A percentile compares a stretch with the other conserved stretches of the same genome.
These are phyloP conservation scores for Pachyrhynchus sulphureomaculatus DNA, from an alignment of 1,140 invertebrate genomes.

Conservation along the genomic window DNA sequence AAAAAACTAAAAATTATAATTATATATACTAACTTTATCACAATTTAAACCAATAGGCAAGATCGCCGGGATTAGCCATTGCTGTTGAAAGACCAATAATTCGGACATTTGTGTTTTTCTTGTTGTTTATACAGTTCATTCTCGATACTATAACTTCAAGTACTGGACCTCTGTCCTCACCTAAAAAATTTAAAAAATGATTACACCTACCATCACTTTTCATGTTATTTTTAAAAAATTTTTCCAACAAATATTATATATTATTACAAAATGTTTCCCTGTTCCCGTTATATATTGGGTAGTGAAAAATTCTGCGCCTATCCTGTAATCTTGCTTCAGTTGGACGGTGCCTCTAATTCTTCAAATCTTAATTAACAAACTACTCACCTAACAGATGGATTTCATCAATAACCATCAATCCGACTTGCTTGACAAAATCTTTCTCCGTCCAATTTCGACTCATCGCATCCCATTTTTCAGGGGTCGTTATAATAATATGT, in stretches of 20 bases:
- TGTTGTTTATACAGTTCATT: slow-evolving; percentile 52
- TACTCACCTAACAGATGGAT: slow-evolving; percentile 82
- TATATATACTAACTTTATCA: too few species aligned
- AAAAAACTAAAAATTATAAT: too few species aligned
- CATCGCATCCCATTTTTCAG: slow-evolving; percentile 99
- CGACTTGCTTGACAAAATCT: slow-evolving; percentile 90
- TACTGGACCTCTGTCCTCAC: slow-evolving; percentile 83
- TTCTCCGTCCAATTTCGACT: slow-evolving; percentile 96
- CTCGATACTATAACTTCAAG: slow-evolving; percentile 84
- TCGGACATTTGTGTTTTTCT: slow-evolving; percentile 60
- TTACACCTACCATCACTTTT: too few species aligned
- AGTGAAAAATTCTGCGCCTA: too few species aligned
- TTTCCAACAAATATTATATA: too few species aligned
- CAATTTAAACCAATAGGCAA: slow-evolving; percentile 91
- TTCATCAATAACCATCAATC: slow-evolving; percentile 96
- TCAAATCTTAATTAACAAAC: too few species aligned
- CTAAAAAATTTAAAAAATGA: slow-evolving; percentile 48
- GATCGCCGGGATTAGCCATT: slow-evolving; percentile 93
- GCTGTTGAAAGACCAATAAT: slow-evolving; percentile 97
- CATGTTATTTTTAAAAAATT: too few species aligned
- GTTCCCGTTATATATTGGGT: too few species aligned
- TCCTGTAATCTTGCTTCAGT: too few species aligned
- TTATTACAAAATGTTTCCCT: too few species aligned
- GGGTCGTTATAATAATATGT: slow-evolving; percentile 96
- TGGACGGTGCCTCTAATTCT: too few species aligned